Percentiles rank a stretch among this genome's conserved stretches.
Evolutionary conservation across 37 sponge, comb jelly and placozoan species (phyloP).

Genomic region (Haliclona indistincta): DNA sequence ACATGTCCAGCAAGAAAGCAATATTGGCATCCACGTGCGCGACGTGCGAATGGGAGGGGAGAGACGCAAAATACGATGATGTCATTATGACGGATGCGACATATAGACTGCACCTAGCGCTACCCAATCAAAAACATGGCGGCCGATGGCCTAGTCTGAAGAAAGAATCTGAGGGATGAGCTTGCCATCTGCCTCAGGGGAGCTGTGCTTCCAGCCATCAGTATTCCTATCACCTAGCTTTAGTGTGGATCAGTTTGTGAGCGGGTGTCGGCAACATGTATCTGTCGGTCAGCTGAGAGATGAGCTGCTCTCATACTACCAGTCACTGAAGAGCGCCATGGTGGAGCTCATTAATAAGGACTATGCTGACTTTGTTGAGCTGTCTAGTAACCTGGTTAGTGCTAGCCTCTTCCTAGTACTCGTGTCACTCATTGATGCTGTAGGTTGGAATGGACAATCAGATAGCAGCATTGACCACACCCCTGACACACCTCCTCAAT

Average conservation of each 20-base stretch:
- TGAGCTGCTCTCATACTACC: constrained; percentile 89
- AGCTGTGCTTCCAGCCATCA: constrained; percentile 64
- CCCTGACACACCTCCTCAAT: constrained; percentile 60
- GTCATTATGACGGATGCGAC: no score
- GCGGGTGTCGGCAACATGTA: constrained; percentile 71
- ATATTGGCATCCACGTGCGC: no score
- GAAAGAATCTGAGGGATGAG: no score
- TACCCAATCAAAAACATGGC: no score
- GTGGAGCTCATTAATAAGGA: constrained; percentile 97
- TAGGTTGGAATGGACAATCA: constrained; percentile 84
- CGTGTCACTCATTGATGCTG: not conserved
- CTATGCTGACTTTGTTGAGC: constrained; percentile 94
- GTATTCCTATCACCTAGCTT: constrained; percentile 77
- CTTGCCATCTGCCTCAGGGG: constrained; percentile 18
- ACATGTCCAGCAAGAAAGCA: no score
- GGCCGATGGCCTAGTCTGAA: no score
- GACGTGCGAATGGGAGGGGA: no score
- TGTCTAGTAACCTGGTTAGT: constrained; percentile 87
- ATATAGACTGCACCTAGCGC: no score
- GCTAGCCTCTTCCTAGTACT: not conserved
- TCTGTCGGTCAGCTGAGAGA: constrained; percentile 81
- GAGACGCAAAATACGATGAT: no score
- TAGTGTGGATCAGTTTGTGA: constrained; percentile 88
- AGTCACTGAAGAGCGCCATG: constrained; percentile 85
- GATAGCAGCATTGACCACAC: constrained; percentile 40